These are phyloP conservation scores for Gadus chalcogrammus DNA, from an alignment of 2,113 vertebrate species.

Conservation along the genomic window DNA sequence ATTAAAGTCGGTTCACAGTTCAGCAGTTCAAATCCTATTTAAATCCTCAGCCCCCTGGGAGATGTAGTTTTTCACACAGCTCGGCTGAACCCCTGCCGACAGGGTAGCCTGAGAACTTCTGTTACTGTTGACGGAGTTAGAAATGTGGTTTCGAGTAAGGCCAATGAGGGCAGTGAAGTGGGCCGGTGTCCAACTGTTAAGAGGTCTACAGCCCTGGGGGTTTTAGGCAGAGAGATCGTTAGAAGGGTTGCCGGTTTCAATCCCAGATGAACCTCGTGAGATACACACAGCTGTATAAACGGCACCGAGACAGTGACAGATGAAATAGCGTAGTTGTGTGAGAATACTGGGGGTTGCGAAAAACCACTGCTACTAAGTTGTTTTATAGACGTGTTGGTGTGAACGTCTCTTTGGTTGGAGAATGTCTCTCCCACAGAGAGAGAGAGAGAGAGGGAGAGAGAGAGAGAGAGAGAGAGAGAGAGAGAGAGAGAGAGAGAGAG, in stretches of 20 bases:
- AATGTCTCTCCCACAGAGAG: constrained; percentile 14
- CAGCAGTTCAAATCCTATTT: constrained; percentile 51
- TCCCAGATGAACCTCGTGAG: constrained; percentile 24
- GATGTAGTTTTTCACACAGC: constrained; percentile 64
- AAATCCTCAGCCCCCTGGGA: constrained; percentile 53
- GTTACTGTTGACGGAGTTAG: constrained; percentile 42
- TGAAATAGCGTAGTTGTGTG: not conserved
- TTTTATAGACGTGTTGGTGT: constrained; percentile 2
- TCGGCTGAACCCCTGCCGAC: constrained; percentile 42
- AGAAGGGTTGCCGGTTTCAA: constrained; percentile 47
- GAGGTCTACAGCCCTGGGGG: constrained; percentile 11
- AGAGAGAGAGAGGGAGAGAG: no score
- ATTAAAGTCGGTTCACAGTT: not conserved
- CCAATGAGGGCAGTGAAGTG: constrained; percentile 15
- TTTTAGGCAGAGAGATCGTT: constrained; percentile 40
- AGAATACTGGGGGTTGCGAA: not conserved
- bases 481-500: no score
- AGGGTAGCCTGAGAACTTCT: constrained; percentile 40
- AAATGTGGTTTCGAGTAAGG: constrained; percentile 20
- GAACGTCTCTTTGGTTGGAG: not conserved
- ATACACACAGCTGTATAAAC: constrained; percentile 61
- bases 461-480: no score
- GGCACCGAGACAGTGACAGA: constrained; percentile 19
- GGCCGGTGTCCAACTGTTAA: constrained; percentile 33
- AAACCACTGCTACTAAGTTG: constrained; percentile 11